Percentiles rank a stretch among this genome's conserved stretches.
Conservation (phyloP, 2,888 invertebrate genomes). For the Trissoscelio sp. region DNA sequence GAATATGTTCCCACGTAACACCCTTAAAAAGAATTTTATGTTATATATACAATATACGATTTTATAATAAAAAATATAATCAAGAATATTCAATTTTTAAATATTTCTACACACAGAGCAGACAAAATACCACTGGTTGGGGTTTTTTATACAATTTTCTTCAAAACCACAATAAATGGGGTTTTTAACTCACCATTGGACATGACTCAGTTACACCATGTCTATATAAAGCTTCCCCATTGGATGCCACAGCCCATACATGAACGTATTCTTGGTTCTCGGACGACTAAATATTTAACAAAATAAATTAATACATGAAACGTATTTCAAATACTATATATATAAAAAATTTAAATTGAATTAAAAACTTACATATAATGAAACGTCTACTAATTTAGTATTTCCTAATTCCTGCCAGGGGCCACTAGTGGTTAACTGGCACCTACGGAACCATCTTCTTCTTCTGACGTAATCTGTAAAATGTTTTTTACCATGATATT, state of each 20-base stretch:
- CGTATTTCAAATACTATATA: background rate
- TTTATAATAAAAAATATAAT: too few relatives aligned
- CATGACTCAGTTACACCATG: constrained; percentile 89
- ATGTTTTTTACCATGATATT: constrained; percentile 93
- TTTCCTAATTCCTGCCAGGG: constrained; percentile 96
- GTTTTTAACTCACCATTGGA: constrained; percentile 89
- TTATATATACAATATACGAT: background rate
- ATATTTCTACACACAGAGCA: too few relatives aligned
- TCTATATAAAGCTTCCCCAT: constrained; percentile 93
- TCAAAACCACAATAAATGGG: too few relatives aligned
- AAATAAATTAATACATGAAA: background rate
- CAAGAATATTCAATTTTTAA: too few relatives aligned
- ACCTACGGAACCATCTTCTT: constrained; percentile 92
- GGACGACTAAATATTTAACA: constrained; percentile 80
- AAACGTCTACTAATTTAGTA: constrained; percentile 92
- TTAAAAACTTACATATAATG: constrained; percentile 86
- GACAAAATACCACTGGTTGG: too few relatives aligned
- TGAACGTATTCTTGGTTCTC: constrained; percentile 85
- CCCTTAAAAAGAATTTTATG: constrained; percentile 84
- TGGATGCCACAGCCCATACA: constrained; percentile 94
- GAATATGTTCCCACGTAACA: constrained; percentile 90
- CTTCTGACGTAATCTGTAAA: constrained; percentile 95
- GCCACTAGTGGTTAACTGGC: constrained; percentile 92
- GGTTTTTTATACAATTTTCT: too few relatives aligned
- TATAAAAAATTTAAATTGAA: background rate